A percentile compares a stretch with the other conserved stretches of the same genome.
phyloP scores from a whole-genome alignment of 2,888 invertebrate species.

The Mactromeris polynyma region DNA sequence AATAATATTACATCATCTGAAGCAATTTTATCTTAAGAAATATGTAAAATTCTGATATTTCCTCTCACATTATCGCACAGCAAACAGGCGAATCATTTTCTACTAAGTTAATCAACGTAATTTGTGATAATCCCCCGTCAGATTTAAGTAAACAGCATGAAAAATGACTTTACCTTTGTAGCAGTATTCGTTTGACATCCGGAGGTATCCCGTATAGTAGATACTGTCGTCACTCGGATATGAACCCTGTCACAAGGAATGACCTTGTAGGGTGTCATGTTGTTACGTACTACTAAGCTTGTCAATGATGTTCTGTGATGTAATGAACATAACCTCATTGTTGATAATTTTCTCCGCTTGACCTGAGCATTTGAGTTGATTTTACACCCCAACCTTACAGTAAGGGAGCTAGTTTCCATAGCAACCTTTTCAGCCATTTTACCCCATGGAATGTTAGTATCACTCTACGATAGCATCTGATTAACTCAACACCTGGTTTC shows the following conservation, averaged over 20 bases:
- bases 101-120: neutral
- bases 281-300: neutral
- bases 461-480: neutral
- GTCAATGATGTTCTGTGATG: constrained; percentile 23
- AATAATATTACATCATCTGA: too few relatives aligned
- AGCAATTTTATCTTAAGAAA: neutral
- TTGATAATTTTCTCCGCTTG: neutral
- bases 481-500: constrained; percentile 20
- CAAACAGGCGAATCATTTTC: constrained; percentile 10
- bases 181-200: neutral
- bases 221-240: constrained; percentile 29
- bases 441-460: neutral
- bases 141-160: constrained; percentile 14
- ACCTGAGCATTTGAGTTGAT: neutral
- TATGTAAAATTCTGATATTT: neutral
- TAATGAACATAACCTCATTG: constrained; percentile 20
- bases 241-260: neutral
- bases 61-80: neutral
- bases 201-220: constrained; percentile 8
- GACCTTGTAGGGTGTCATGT: neutral
- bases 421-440: neutral
- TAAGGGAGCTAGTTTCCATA: neutral
- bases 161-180: constrained; percentile 24
- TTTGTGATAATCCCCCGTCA: constrained; percentile 8
- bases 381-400: neutral